These are phyloP conservation scores for Athalia cordata DNA, from an alignment of 2,888 invertebrate genomes.

Conservation along the genomic window DNA sequence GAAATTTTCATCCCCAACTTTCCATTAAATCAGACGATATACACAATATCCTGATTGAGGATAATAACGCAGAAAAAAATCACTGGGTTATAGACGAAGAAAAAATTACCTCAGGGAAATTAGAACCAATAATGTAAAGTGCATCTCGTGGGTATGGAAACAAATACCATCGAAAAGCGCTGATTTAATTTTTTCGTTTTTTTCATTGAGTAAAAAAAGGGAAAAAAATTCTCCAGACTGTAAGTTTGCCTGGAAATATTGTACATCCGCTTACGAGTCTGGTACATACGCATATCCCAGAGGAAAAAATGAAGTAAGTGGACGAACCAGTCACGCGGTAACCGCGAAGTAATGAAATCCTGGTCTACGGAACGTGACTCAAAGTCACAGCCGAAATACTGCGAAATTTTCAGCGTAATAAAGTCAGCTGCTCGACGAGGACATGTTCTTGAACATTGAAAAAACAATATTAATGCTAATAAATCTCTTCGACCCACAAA, in stretches of 20 bases:
- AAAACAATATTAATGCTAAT: too few species aligned
- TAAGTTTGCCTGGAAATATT: neutral
- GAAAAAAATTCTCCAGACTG: too few species aligned
- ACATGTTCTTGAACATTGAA: too few species aligned
- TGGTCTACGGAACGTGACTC: neutral
- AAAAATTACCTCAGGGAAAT: too few species aligned
- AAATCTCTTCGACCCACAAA: too few species aligned
- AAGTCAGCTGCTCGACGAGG: neutral
- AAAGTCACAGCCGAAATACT: neutral
- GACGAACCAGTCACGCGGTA: constrained; percentile 1
- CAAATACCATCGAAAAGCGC: too few species aligned
- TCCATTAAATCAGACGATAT: neutral
- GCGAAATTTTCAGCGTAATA: neutral
- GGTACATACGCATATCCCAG: neutral
- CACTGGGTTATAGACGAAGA: too few species aligned
- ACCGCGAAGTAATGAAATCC: constrained; percentile 6
- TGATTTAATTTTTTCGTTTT: too few species aligned
- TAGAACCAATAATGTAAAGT: too few species aligned
- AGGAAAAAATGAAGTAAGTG: neutral
- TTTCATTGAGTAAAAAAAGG: too few species aligned
- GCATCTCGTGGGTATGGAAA: too few species aligned
- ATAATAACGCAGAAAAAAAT: neutral
- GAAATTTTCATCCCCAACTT: neutral
- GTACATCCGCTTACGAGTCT: neutral
- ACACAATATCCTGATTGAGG: neutral